Evolutionary conservation across 2,888 invertebrate species (phyloP).

Genomic region (Thera britannica): DNA sequence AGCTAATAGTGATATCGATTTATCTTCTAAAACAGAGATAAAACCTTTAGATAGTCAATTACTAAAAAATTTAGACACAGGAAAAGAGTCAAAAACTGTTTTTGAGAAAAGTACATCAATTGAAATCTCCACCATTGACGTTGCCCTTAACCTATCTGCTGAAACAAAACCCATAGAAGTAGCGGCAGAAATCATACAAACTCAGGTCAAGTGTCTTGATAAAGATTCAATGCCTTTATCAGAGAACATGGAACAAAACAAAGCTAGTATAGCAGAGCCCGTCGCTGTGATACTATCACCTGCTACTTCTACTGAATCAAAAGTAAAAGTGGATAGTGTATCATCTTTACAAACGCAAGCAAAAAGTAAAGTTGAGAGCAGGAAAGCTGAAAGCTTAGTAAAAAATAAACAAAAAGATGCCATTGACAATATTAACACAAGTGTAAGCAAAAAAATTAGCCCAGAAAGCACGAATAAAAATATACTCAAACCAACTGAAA

Average conservation of each 20-base stretch:
- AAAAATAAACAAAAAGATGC: slow-evolving; percentile 7
- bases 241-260: not conserved
- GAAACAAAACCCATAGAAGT: not conserved
- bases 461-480: slow-evolving; percentile 6
- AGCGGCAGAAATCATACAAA: not conserved
- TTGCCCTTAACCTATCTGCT: not conserved
- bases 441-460: slow-evolving; percentile 3
- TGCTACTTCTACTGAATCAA: not conserved
- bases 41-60: not conserved
- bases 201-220: not conserved
- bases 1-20: not conserved
- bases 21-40: not conserved
- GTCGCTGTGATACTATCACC: not conserved
- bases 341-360: slow-evolving; percentile 19
- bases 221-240: not conserved
- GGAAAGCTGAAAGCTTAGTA: slow-evolving; percentile 1
- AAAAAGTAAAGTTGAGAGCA: slow-evolving; percentile 14
- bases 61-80: not conserved
- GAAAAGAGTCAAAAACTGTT: not conserved
- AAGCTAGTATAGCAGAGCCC: not conserved
- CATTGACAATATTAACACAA: slow-evolving; percentile 3
- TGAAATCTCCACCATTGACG: not conserved
- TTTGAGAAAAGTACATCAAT: not conserved
- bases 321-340: slow-evolving; percentile 6
- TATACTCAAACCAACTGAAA: not conserved